Conservation (phyloP, 2,888 invertebrate species). For the Himalopsyche anomala region DNA sequence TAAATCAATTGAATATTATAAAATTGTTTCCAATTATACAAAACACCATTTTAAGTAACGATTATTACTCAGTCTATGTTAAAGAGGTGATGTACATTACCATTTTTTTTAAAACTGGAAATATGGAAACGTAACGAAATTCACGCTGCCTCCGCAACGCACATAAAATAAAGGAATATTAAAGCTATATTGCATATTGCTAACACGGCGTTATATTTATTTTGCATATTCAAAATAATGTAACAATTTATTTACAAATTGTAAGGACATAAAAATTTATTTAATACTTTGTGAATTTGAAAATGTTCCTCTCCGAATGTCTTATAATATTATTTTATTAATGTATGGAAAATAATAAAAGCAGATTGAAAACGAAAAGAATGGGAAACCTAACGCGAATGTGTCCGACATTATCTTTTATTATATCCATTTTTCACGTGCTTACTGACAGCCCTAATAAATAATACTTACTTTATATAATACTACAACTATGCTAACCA, state of each 20-base stretch:
- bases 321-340: conserved; percentile 24
- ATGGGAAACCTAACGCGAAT: neutral
- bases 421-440: neutral
- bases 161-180: conserved; percentile 55
- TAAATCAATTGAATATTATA: no score
- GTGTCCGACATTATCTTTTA: conserved; percentile 24
- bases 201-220: conserved; percentile 54
- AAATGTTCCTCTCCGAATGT: conserved; percentile 2
- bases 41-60: no score
- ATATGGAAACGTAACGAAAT: neutral
- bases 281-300: conserved; percentile 28
- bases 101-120: neutral
- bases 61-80: no score
- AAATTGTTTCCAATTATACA: no score
- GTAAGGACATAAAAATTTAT: conserved; percentile 57
- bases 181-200: conserved; percentile 61
- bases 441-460: neutral
- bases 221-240: conserved; percentile 60
- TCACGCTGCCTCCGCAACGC: neutral
- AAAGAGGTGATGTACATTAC: no score
- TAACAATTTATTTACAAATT: conserved; percentile 59
- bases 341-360: conserved; percentile 26
- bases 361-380: conserved; percentile 25
- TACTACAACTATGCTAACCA: no score
- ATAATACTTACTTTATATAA: no score